Evolutionary conservation across 2,888 invertebrate genomes (phyloP).

Genomic region (Heliconius aoede): DNA sequence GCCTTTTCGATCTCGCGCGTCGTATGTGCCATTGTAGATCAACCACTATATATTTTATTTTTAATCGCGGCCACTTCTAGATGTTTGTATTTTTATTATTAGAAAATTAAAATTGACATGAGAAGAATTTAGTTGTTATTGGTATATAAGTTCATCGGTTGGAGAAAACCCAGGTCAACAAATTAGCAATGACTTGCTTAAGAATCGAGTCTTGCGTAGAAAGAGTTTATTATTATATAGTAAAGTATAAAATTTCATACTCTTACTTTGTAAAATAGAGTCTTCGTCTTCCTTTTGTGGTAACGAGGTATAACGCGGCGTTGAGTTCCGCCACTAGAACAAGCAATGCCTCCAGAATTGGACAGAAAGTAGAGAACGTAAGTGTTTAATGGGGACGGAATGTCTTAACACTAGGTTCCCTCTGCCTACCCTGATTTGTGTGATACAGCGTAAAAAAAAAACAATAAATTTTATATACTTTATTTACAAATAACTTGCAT

Average conservation of each 20-base stretch:
- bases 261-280: too few species aligned
- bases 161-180: background rate
- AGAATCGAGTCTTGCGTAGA: background rate
- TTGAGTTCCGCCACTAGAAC: too few species aligned
- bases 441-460: too few species aligned
- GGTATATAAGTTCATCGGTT: background rate
- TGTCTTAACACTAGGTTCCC: too few species aligned
- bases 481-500: background rate
- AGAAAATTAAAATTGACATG: background rate
- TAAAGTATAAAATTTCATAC: too few species aligned
- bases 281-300: too few species aligned
- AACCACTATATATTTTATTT: slow-evolving; percentile 55
- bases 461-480: background rate
- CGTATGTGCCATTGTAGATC: slow-evolving; percentile 54
- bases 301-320: too few species aligned
- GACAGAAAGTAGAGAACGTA: too few species aligned
- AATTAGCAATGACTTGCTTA: background rate
- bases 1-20: slow-evolving; percentile 54
- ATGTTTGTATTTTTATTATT: slow-evolving; percentile 9
- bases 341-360: too few species aligned
- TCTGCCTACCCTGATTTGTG: too few species aligned
- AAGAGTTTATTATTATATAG: too few species aligned
- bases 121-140: background rate
- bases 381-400: too few species aligned
- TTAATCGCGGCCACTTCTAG: slow-evolving; percentile 43